Evolutionary conservation across 2,113 vertebrate species (phyloP).

Genomic region (Lophotis ruficrista): DNA sequence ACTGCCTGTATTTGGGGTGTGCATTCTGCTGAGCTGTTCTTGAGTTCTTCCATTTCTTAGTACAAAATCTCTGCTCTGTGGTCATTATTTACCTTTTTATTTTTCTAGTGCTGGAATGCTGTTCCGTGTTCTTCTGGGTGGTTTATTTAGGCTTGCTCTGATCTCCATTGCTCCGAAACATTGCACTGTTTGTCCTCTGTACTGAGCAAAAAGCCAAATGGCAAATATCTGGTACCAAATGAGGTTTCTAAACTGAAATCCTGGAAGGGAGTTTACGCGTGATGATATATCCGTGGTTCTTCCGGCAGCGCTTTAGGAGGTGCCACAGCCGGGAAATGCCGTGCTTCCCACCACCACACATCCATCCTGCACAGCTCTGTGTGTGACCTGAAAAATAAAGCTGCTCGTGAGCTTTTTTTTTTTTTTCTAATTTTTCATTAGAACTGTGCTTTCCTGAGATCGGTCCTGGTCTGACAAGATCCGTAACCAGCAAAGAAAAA

Average conservation of each 20-base stretch:
- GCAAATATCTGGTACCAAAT: neutral
- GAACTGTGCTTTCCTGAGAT: neutral
- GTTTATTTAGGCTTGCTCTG: neutral
- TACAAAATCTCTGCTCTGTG: rapidly evolving
- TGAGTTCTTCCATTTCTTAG: neutral
- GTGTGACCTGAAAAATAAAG: neutral
- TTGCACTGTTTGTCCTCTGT: neutral
- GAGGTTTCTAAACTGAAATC: neutral
- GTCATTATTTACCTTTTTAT: neutral
- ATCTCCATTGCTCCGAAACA: neutral
- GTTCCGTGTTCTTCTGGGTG: neutral
- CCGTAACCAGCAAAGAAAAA: neutral
- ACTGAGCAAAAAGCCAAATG: neutral
- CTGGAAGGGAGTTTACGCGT: neutral
- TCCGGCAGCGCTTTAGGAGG: neutral
- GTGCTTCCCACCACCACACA: neutral
- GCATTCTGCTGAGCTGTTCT: neutral
- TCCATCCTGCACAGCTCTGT: neutral
- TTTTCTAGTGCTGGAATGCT: neutral
- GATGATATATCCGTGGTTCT: neutral
- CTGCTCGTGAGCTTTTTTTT: neutral
- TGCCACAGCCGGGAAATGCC: neutral
- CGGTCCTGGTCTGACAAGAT: neutral
- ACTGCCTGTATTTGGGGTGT: neutral
- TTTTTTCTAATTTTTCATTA: no score